A percentile compares a stretch with the other conserved stretches of the same genome.
Conservation (phyloP, 2,888 invertebrate species). For the Hirudinaria manillensis region DNA sequence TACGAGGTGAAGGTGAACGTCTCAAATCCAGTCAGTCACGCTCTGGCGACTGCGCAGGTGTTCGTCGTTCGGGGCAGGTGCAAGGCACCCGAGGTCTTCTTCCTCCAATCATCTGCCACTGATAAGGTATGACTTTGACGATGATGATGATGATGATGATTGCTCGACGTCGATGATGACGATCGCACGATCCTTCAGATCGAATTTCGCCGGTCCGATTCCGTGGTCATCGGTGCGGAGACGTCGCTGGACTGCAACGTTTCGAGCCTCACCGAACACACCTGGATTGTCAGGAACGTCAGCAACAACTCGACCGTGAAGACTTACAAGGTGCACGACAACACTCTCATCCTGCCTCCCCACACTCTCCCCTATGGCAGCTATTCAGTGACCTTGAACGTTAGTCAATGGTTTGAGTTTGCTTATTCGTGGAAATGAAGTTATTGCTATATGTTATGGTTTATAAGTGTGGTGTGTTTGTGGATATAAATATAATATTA, state of each 20-base stretch:
- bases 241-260: slow-evolving; percentile 3
- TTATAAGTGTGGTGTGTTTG: no score
- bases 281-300: slow-evolving; percentile 14
- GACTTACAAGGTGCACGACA: background rate
- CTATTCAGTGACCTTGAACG: slow-evolving; percentile 23
- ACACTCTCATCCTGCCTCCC: background rate
- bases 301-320: slow-evolving; percentile 12
- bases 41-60: background rate
- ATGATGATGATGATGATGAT: no score
- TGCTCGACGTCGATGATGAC: no score
- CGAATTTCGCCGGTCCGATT: background rate
- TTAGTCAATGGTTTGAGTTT: background rate
- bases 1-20: slow-evolving; percentile 13
- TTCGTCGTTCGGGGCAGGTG: background rate
- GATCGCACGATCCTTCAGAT: background rate
- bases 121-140: background rate
- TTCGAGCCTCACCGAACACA: background rate
- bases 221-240: background rate
- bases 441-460: no score
- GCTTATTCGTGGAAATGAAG: no score
- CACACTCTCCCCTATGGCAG: slow-evolving; percentile 5
- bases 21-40: background rate
- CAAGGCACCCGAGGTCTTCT: slow-evolving; percentile 4
- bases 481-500: no score
- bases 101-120: background rate